A percentile compares a stretch with the other conserved stretches of the same genome.
phyloP scores from a whole-genome alignment of 2,888 invertebrate genomes.

The Dolomedes plantarius region DNA sequence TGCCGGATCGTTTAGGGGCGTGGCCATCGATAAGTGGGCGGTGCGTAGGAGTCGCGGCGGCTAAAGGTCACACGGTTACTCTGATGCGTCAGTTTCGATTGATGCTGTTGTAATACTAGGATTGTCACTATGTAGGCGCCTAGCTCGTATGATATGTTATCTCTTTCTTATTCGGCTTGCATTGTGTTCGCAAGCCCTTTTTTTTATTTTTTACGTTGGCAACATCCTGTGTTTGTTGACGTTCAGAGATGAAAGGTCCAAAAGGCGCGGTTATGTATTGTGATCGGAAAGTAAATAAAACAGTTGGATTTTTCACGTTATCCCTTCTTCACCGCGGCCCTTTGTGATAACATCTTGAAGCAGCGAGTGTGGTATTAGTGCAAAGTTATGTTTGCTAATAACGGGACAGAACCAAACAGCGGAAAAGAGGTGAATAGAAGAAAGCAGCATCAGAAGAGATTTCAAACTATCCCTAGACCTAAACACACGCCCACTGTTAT shows the following conservation, averaged over 20 bases:
- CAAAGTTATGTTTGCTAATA: no score
- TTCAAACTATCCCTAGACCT: no score
- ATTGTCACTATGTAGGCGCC: slow-evolving; percentile 39
- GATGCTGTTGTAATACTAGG: slow-evolving; percentile 36
- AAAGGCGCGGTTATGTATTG: slow-evolving; percentile 1
- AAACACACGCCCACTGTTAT: no score
- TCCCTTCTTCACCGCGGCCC: no score
- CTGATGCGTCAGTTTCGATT: slow-evolving; percentile 48
- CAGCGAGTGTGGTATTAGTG: no score
- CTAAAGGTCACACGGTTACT: slow-evolving; percentile 48
- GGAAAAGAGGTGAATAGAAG: no score
- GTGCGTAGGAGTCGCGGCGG: slow-evolving; percentile 53
- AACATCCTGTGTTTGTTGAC: slow-evolving; percentile 23
- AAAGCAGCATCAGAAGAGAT: no score
- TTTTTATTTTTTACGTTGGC: neutral
- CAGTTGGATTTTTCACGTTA: no score
- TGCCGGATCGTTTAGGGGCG: slow-evolving; percentile 21
- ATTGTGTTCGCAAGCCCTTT: neutral
- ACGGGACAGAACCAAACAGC: no score
- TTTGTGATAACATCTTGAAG: no score
- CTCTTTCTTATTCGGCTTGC: neutral
- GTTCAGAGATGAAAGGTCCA: neutral
- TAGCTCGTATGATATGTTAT: slow-evolving; percentile 41
- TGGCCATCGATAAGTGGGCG: slow-evolving; percentile 50
- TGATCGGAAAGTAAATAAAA: neutral